Conservation (phyloP, 2,888 invertebrate species). For the Hirtodrosophila confusa region DNA sequence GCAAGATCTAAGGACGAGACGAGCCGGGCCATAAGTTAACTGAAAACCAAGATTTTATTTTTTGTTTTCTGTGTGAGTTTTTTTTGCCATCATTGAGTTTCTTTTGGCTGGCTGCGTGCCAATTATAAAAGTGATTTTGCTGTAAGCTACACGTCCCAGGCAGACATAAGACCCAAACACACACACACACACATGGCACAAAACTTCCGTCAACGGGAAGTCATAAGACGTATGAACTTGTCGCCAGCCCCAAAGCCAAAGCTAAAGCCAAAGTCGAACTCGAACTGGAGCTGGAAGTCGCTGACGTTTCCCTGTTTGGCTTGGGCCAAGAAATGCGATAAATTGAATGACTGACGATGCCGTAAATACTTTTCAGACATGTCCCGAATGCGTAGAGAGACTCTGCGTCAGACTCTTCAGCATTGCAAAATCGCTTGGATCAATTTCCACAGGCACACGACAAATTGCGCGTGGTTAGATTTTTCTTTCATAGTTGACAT, state of each 20-base stretch:
- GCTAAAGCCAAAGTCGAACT: constrained; percentile 18
- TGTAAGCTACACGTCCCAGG: constrained; percentile 77
- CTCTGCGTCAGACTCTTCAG: constrained; percentile 40
- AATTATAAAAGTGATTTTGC: constrained; percentile 78
- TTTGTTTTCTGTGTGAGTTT: constrained; percentile 21
- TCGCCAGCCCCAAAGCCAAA: constrained; percentile 56
- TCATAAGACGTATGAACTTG: constrained; percentile 79
- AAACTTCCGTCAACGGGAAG: constrained; percentile 82
- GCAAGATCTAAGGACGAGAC: constrained; percentile 52
- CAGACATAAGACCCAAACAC: constrained; percentile 61
- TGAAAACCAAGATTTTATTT: constrained; percentile 44
- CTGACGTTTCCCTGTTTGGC: constrained; percentile 61
- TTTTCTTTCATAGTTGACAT: constrained; percentile 61
- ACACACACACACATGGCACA: constrained; percentile 44
- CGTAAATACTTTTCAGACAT: constrained; percentile 80
- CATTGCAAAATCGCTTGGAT: constrained; percentile 71
- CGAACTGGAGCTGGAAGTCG: constrained; percentile 39
- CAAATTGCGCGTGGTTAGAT: constrained; percentile 79
- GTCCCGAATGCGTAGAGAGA: constrained; percentile 36
- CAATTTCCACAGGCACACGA: constrained; percentile 71
- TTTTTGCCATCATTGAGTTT: constrained; percentile 43
- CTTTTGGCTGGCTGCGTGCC: constrained; percentile 78
- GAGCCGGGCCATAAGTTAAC: constrained; percentile 53
- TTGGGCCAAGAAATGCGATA: constrained; percentile 78
- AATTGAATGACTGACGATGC: constrained; percentile 80